Evolutionary conservation across 2,888 invertebrate species (phyloP), one percentile per base, ranked within the genome.

Genomic region (Luperina nickerlii): DNA sequence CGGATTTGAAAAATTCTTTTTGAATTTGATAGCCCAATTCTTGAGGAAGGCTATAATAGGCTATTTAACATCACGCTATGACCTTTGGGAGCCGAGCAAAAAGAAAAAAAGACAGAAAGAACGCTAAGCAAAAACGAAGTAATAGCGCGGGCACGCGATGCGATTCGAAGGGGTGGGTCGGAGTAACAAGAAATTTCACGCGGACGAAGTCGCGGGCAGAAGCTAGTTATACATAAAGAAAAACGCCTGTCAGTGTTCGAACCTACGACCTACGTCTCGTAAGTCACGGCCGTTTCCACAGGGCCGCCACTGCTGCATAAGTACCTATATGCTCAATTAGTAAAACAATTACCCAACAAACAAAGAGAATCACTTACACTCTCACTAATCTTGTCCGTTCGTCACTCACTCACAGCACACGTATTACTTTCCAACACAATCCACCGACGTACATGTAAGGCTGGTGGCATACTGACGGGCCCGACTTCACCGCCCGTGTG

Each of bases 281-380:
- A n/a, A 24, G n/a, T 57, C n/a, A 57, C 11, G 4, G 57, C 24
- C n/a, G 11, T 11, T 3, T 4, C n/a, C n/a, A 57, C 57, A 11
- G 57, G 57, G 11, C 57, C n/a, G 2, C n/a, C n/a, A 60, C n/a
- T n/a, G 57, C 57, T 13, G n/a, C 24, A 24, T 57, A 57, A 57
- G 24, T 24, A 54, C 8, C 3, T 24, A 45, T 60, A 38, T 1
- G 38, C 3, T 18, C 9, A 38, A 7, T 42, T 38, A n/a, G 7
- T 71, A 20, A 18, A 60, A n/a, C 2, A 18, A 38, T 32, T 32
- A 75, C 15, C 63, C 9, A 5, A 48, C 0, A 73, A 81, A 84
- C 78, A 82, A 78, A 75, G 71, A 54, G n/a, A 72, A 15, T 27
- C 82, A 79, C 84, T 84, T 74, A 81, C 86, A 76, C 86, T 67